A percentile compares a stretch with the other conserved stretches of the same genome.
phyloP scores from a whole-genome alignment of 1,140 invertebrate species.

The Panagrolaimus sp. region DNA sequence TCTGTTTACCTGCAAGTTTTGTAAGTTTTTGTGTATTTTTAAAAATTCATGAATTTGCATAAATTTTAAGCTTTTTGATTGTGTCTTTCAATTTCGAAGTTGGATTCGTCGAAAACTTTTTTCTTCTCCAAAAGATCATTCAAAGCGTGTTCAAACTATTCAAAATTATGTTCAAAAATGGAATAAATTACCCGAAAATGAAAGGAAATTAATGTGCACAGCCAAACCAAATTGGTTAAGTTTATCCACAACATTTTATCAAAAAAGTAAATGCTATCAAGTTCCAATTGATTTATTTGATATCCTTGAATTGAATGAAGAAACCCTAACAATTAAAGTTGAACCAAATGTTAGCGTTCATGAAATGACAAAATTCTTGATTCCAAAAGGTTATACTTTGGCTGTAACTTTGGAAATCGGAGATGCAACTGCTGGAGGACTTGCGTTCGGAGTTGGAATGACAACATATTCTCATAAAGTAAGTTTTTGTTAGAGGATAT shows the following conservation, averaged over 20 bases:
- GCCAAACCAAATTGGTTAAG: conserved; percentile 69
- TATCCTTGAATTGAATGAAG: conserved; percentile 63
- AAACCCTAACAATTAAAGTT: conserved; percentile 62
- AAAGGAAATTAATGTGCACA: conserved; percentile 67
- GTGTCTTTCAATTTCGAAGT: conserved; percentile 62
- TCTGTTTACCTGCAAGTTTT: conserved; percentile 69
- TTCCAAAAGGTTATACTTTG: conserved; percentile 64
- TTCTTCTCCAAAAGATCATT: conserved; percentile 63
- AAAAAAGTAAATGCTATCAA: conserved; percentile 67
- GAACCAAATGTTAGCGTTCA: conserved; percentile 65
- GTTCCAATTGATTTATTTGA: conserved; percentile 66
- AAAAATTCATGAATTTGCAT: background rate
- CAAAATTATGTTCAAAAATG: conserved; percentile 65
- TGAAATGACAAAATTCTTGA: conserved; percentile 63
- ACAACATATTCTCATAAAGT: conserved; percentile 61
- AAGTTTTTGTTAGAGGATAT: background rate
- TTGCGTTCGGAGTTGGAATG: conserved; percentile 66
- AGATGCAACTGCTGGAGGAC: conserved; percentile 65
- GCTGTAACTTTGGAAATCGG: conserved; percentile 65
- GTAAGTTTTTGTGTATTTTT: conserved; percentile 27
- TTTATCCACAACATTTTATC: conserved; percentile 68
- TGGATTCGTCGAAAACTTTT: conserved; percentile 62
- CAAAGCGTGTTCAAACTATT: conserved; percentile 65
- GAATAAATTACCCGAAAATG: conserved; percentile 63
- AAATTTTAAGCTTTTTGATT: conserved; percentile 62